Evolutionary conservation across 2,888 invertebrate species (phyloP), one percentile per base, ranked within the genome.

Genomic region (Acrobasis consociella): DNA sequence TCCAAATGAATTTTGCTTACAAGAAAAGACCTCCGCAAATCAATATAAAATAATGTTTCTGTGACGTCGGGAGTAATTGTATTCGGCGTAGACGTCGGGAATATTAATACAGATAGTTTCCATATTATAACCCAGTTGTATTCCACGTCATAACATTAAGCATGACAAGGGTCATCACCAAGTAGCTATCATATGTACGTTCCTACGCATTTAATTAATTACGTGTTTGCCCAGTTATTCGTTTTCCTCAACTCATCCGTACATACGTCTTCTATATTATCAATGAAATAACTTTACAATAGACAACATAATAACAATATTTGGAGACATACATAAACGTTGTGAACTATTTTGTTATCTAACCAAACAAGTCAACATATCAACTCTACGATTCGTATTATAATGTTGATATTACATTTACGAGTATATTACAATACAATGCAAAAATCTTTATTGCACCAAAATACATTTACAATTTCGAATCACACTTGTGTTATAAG

Each of bases 301-400:
- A 50, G 7, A 17, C 50, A 50, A 16, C 17, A n/a, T 46, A 46
- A 46, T 46, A 46, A 10, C n/a, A 46, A 11, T n/a, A 13, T n/a
- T 46, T n/a, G 46, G 46, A 13, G 9, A 13, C 46, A 46, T 46
- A 37, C 31, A 31, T 17, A 5, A 31, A 37, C 31, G 52, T 13
- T 22, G 42, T 46, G 52, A 52, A 52, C 52, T 52, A 52, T 52
- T 51, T 51, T 52, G 52, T 31, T 52, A 52, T 31, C 52, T 31
- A n/a, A 52, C 52, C 31, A 37, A 52, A 52, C 52, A 52, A n/a
- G 52, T 52, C 3, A 52, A 52, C 52, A 31, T 11, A 13, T n/a
- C 13, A 10, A 52, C 9, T 31, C 22, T 22, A 52, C 2, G 13
- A 13, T 22, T 1, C 9, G 5, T 52, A 37, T 52, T 37, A 52